Evolutionary conservation across 2,113 vertebrate species (phyloP).

Genomic region (Gopherus flavomarginatus): DNA sequence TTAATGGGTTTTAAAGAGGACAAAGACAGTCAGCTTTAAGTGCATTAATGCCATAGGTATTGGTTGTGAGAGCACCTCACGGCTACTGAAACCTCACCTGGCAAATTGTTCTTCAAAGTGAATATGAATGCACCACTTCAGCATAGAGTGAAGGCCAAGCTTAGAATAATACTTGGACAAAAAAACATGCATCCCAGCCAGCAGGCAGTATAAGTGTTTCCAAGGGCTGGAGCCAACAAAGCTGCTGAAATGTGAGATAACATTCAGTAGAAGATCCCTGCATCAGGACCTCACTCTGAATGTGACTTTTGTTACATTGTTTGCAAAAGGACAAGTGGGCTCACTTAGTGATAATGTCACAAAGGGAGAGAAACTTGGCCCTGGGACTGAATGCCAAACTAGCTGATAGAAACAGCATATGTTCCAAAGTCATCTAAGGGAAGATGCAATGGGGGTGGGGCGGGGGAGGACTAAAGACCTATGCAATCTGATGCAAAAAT

Average conservation of each 20-base stretch:
- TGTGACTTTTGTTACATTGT: slow-evolving; percentile 16
- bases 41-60: background rate
- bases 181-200: background rate
- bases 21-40: background rate
- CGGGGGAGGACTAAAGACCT: background rate
- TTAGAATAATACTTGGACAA: background rate
- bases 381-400: slow-evolving; percentile 14
- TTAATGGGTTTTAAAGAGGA: background rate
- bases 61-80: background rate
- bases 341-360: background rate
- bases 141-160: slow-evolving; percentile 10
- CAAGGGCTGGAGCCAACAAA: slow-evolving; percentile 44
- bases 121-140: background rate
- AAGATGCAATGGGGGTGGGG: background rate
- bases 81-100: background rate
- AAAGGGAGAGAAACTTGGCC: slow-evolving; percentile 38
- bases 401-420: slow-evolving; percentile 9
- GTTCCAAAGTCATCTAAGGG: slow-evolving; percentile 41
- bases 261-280: slow-evolving; percentile 45
- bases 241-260: slow-evolving; percentile 61
- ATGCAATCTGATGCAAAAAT: background rate
- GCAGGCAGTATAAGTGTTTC: slow-evolving; percentile 8
- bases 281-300: slow-evolving; percentile 19
- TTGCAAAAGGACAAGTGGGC: slow-evolving; percentile 37
- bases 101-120: background rate